A percentile compares a stretch with the other conserved stretches of the same genome.
These are phyloP conservation scores for Spermophilus dauricus DNA, from an alignment of 2,113 vertebrate genomes.

Conservation along the genomic window DNA sequence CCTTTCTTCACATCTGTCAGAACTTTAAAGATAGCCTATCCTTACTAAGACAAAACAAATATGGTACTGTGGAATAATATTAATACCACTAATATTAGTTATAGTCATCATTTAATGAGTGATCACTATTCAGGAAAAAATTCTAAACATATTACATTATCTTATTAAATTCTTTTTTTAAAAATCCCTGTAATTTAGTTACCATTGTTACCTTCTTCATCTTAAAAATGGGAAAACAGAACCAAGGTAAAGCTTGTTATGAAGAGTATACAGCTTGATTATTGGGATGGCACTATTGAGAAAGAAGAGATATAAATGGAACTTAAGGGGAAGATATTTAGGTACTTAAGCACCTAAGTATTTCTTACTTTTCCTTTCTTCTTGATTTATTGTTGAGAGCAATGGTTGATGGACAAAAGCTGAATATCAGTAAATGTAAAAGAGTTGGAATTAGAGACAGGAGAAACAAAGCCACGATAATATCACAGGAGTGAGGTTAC, in stretches of 20 bases:
- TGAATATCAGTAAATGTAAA: background rate
- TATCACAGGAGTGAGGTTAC: background rate
- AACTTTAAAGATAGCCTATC: background rate
- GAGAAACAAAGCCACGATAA: background rate
- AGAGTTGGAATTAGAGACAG: background rate
- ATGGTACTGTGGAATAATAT: background rate
- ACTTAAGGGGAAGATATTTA: background rate
- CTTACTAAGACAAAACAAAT: conserved; percentile 49
- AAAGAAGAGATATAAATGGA: background rate
- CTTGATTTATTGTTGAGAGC: background rate
- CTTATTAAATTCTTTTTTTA: background rate
- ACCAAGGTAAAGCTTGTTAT: background rate
- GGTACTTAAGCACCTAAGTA: too few relatives aligned
- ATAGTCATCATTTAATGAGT: background rate
- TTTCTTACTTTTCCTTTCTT: background rate
- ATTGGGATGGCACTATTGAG: background rate
- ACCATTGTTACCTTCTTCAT: background rate
- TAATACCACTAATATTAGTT: background rate
- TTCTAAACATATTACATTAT: background rate
- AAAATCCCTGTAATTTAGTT: background rate
- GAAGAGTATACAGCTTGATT: background rate
- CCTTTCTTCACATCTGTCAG: conserved; percentile 49
- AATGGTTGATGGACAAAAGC: background rate
- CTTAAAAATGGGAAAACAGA: background rate
- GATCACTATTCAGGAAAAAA: background rate